Evolutionary conservation across 2,113 vertebrate genomes (phyloP), one percentile per base, ranked within the genome.

Genomic region (Leucoraja erinaceus): DNA sequence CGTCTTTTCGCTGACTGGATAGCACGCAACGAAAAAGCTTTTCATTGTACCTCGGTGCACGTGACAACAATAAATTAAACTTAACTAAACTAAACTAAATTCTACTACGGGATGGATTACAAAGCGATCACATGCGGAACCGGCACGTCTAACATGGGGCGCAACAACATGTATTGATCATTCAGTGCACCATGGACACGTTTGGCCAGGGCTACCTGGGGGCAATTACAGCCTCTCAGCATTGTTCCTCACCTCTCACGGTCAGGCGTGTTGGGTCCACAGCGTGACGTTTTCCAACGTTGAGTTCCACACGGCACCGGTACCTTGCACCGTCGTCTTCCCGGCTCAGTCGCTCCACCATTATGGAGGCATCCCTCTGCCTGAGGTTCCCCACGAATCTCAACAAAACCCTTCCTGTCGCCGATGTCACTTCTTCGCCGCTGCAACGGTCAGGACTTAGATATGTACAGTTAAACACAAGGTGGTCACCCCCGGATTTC

Each of bases 191-290:
- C 3, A 3, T 47, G 38, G 38, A 47, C 0, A 47, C 38, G 0
- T 47, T 47, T 47, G 38, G 38, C 38, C 38, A 0, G 38, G 38
- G 38, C 38, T 47, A 47, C 3, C 1, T 47, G 38, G 38, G 38
- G 38, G 38, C 38, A 47, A 47, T 8, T 7, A 25, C 81, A 61
- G 11, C 54, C 16, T 12, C 54, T n/a, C 11, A 61, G 61, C 81
- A 86, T 86, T 11, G 54, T 10, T 61, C 54, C 81, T 86, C 12
- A 86, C 81, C 56, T 61, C 25, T n/a, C 54, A 61, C 56, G 5
- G 0, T 14, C 22, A 86, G 81, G 1, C 1, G 0, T 11, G 56
- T 61, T 16, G 0, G 0, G 5, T 0, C 0, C 11, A 0, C 0
- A n/a, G 54, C 2, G 28, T 61, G 4, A 86, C 61, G n/a, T 6